These are phyloP conservation scores for Drosophila suboccidentalis DNA, from an alignment of 2,888 invertebrate genomes.

Conservation along the genomic window DNA sequence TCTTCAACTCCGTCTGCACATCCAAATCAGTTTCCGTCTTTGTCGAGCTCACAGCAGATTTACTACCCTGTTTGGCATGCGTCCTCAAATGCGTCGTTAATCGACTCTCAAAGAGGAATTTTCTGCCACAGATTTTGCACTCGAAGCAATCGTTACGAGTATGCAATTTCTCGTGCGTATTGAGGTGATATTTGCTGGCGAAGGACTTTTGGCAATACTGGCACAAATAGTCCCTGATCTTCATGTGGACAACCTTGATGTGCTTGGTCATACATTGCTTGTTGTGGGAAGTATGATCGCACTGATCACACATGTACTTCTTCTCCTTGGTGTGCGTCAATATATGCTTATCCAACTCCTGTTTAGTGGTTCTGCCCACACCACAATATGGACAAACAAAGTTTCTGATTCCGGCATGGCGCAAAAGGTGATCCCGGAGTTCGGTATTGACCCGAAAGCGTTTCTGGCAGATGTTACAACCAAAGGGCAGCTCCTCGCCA, in stretches of 20 bases:
- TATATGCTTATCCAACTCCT: constrained; percentile 83
- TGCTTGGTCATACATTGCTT: constrained; percentile 82
- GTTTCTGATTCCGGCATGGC: constrained; percentile 84
- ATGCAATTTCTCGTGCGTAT: constrained; percentile 81
- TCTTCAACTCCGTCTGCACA: not conserved
- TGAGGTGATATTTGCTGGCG: constrained; percentile 81
- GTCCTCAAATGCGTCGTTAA: constrained; percentile 81
- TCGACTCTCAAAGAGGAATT: constrained; percentile 81
- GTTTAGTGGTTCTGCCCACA: constrained; percentile 83
- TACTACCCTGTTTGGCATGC: constrained; percentile 78
- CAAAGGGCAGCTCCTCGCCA: constrained; percentile 82
- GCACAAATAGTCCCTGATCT: constrained; percentile 82
- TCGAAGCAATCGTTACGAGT: constrained; percentile 82
- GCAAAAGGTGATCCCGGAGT: constrained; percentile 83
- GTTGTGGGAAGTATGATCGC: constrained; percentile 80
- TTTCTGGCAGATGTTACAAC: constrained; percentile 82
- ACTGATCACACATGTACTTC: constrained; percentile 79
- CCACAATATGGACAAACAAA: constrained; percentile 84
- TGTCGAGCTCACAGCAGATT: constrained; percentile 21
- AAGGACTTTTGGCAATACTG: constrained; percentile 83
- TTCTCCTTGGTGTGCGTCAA: constrained; percentile 83
- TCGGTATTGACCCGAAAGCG: constrained; percentile 83
- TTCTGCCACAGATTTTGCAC: constrained; percentile 81
- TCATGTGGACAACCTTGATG: constrained; percentile 81
- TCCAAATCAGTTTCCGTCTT: not conserved